A percentile compares a stretch with the other conserved stretches of the same genome.
phyloP scores from a whole-genome alignment of 2,113 vertebrate species.

The Nycticebus coucang region DNA sequence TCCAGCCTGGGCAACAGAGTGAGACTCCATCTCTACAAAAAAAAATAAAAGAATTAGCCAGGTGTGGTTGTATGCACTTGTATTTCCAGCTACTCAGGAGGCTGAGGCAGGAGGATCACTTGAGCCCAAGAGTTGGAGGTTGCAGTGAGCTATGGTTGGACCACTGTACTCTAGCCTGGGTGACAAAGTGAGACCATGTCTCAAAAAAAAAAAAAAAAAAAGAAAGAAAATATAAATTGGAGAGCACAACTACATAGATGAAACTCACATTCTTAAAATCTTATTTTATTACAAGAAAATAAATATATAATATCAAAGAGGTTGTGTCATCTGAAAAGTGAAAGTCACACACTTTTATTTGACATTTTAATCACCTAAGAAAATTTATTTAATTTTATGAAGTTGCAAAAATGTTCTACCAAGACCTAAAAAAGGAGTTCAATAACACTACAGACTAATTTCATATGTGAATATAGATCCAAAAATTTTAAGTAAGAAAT shows the following conservation, averaged over 20 bases:
- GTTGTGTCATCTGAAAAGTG: not conserved
- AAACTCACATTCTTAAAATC: not conserved
- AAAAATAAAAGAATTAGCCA: no score
- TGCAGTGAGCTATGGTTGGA: no score
- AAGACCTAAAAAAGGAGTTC: not conserved
- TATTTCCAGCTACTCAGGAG: no score
- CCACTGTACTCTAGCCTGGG: no score
- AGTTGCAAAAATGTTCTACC: not conserved
- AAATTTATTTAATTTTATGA: not conserved
- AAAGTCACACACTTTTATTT: not conserved
- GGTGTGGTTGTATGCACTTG: no score
- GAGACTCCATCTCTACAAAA: no score
- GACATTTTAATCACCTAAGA: not conserved
- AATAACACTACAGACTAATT: not conserved
- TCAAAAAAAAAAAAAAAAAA: no score
- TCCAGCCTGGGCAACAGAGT: no score
- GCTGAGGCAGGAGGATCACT: no score
- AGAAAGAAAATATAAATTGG: not conserved
- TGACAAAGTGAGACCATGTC: no score
- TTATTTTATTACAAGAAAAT: not conserved
- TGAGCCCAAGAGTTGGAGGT: no score
- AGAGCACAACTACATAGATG: not conserved
- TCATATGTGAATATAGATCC: not conserved
- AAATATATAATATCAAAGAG: not conserved
- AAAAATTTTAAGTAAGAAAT: slow-evolving; percentile 40